A percentile compares a stretch with the other conserved stretches of the same genome.
These are phyloP conservation scores for Scaptomyza flava DNA, from an alignment of 2,888 invertebrate species.

Conservation along the genomic window DNA sequence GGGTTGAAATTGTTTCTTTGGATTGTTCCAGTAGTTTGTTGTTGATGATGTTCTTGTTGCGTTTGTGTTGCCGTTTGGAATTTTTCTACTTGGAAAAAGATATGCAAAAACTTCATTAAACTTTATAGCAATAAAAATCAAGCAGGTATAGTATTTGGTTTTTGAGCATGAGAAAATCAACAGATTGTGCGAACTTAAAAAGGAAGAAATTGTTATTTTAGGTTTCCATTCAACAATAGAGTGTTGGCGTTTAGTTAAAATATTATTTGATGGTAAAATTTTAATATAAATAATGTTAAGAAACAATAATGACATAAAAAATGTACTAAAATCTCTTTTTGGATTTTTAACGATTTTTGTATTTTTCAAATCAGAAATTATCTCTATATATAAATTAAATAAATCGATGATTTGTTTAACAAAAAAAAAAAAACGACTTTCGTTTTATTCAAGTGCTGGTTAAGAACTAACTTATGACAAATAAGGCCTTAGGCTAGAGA, in stretches of 20 bases:
- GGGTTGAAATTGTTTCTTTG: background rate
- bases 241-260: background rate
- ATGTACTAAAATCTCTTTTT: too few species aligned
- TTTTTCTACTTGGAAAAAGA: background rate
- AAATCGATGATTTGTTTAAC: too few species aligned
- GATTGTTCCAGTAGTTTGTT: background rate
- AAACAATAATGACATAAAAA: too few species aligned
- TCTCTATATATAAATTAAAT: too few species aligned
- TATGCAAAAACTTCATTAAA: conserved; percentile 4
- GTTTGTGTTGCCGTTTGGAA: too few species aligned
- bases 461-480: too few species aligned
- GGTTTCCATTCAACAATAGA: too few species aligned
- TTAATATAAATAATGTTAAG: background rate
- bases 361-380: too few species aligned
- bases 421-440: too few species aligned
- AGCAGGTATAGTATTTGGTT: background rate
- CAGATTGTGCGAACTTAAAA: background rate
- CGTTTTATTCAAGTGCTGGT: too few species aligned
- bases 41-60: background rate
- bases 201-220: background rate
- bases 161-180: conserved; percentile 4
- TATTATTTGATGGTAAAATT: background rate
- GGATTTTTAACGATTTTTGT: too few species aligned
- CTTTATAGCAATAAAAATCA: background rate
- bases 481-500: too few species aligned